phyloP scores from a whole-genome alignment of 1,140 invertebrate genomes.

The Aphaenogaster floridana region DNA sequence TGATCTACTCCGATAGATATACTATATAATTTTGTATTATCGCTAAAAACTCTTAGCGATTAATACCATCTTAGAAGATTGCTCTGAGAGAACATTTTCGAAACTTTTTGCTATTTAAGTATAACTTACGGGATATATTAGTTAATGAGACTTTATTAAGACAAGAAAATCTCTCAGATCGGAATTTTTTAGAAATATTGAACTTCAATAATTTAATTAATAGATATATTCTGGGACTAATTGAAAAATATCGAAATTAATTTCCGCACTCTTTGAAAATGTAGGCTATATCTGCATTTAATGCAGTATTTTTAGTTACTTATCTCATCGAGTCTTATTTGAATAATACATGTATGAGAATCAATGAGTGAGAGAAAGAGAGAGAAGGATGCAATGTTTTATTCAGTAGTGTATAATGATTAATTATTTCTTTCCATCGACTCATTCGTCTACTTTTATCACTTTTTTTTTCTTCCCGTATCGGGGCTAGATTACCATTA shows the following conservation, averaged over 20 bases:
- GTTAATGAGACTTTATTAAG: not conserved
- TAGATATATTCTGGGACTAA: not conserved
- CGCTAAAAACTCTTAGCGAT: not conserved
- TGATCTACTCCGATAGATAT: not conserved
- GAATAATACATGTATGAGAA: not conserved
- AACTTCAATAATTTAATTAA: not conserved
- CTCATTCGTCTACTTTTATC: conserved; percentile 51
- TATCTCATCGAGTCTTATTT: not conserved
- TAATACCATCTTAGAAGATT: not conserved
- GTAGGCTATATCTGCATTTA: not conserved
- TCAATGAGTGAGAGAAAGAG: not conserved
- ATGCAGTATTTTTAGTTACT: not conserved
- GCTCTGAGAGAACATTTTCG: not conserved
- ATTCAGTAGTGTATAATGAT: conserved; percentile 38
- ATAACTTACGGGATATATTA: not conserved
- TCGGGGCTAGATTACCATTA: conserved; percentile 41
- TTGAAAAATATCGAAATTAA: conserved; percentile 5
- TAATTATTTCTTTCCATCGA: conserved; percentile 49
- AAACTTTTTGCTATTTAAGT: not conserved
- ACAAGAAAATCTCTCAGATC: not conserved
- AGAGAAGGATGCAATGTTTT: conserved; percentile 9
- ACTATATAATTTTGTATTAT: not conserved
- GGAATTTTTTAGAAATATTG: not conserved
- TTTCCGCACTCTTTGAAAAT: not conserved
- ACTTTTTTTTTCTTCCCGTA: not conserved